Base-by-base conservation (phyloP, 2,888 invertebrate species). In the Cryptosula pallasiana region DNA sequence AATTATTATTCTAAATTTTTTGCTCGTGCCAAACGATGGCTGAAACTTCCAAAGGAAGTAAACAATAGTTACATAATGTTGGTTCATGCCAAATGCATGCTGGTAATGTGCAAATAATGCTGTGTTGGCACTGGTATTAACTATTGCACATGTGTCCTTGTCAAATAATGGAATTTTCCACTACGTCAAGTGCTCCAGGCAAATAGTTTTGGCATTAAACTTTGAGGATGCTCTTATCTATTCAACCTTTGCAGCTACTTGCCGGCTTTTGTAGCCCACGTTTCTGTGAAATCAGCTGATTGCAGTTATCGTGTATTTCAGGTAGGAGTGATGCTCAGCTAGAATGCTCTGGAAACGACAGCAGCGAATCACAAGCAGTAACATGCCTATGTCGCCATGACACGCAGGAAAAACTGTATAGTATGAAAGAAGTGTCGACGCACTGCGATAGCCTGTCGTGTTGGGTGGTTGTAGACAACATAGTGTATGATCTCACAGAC, bases 391-490 rank as follows among this genome's bases (percentile, higher is more conserved):
- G 32, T 32, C 20, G 27, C 3, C 63, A 63, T 16, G 63, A 27
- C 25, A 32, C 32, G 3, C 13, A 9, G 2, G 63, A 63, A 27
- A 63, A 27, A 34, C 63, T 63, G 32, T 63, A 29, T n/a, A 63
- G 63, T 63, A 63, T 27, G 32, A 63, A 63, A 3, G 80, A 81
- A 27, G 79, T 81, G 9, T 69, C 75, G 2, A 71, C 77, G n/a
- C 81, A 82, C 75, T 75, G 78, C 71, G 77, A 77, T 35, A 54
- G 71, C 25, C 58, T 35, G n/a, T 81, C 81, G 9, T 88, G 90
- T 32, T 89, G 91, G 87, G 85, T 92, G 74, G 88, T 92, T 74
- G 89, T 93, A 76, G 89, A 91, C 82, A 90, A 92, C 80, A 89
- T 89, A 76, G 91, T 92, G 0, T 93, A 92, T 85, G 90, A 93